Evolutionary conservation across 2,888 invertebrate genomes (phyloP).

Genomic region (Apocheima hispidaria): DNA sequence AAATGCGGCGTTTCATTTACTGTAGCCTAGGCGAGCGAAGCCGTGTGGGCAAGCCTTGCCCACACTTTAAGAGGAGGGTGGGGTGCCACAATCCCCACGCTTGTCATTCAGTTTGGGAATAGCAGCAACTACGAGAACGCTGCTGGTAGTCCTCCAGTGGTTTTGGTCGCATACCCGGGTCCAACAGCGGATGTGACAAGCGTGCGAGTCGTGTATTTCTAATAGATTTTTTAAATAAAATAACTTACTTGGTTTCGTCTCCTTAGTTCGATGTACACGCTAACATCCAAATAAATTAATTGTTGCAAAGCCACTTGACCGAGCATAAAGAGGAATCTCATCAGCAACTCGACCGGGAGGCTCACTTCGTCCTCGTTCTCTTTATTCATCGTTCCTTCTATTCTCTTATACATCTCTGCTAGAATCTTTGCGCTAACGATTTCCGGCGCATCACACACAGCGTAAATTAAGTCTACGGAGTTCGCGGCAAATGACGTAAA

Average conservation of each 20-base stretch:
- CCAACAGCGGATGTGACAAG: too few relatives aligned
- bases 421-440: slow-evolving; percentile 79
- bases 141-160: too few relatives aligned
- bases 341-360: slow-evolving; percentile 73
- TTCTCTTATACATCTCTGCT: slow-evolving; percentile 75
- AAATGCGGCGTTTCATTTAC: too few relatives aligned
- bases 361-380: slow-evolving; percentile 68
- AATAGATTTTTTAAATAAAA: neutral
- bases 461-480: slow-evolving; percentile 84
- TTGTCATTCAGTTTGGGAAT: too few relatives aligned
- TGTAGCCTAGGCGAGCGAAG: too few relatives aligned
- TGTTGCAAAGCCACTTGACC: slow-evolving; percentile 93
- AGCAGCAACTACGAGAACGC: too few relatives aligned
- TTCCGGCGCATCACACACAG: slow-evolving; percentile 86
- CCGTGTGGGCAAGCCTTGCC: too few relatives aligned
- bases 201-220: neutral
- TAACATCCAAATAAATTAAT: slow-evolving; percentile 93
- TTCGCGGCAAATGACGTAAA: slow-evolving; percentile 83
- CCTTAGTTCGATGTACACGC: slow-evolving; percentile 92
- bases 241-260: slow-evolving; percentile 77
- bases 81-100: too few relatives aligned
- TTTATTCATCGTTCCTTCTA: slow-evolving; percentile 73
- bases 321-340: slow-evolving; percentile 86
- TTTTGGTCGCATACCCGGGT: too few relatives aligned
- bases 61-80: too few relatives aligned